Conservation (phyloP, 2,888 invertebrate genomes). For the Caenorhabditis doughertyi region DNA sequence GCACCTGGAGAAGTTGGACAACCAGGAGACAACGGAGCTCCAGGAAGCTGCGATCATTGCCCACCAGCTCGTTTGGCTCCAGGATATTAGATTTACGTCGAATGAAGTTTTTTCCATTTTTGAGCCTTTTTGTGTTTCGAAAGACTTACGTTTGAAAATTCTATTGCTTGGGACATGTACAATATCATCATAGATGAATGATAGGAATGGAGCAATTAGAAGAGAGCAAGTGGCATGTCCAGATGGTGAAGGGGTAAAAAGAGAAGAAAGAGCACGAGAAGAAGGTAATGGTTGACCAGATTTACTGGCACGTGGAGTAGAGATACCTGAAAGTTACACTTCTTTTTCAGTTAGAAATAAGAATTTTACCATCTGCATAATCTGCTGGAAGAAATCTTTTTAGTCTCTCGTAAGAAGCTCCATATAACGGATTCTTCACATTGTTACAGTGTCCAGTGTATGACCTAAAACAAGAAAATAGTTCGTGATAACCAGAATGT, state of each 20-base stretch:
- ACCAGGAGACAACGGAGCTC: constrained; percentile 77
- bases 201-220: constrained; percentile 86
- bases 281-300: constrained; percentile 71
- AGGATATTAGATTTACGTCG: constrained; percentile 72
- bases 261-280: constrained; percentile 63
- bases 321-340: constrained; percentile 48
- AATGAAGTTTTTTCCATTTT: constrained; percentile 53
- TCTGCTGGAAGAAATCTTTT: constrained; percentile 77
- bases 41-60: constrained; percentile 82
- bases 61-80: constrained; percentile 81
- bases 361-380: constrained; percentile 79
- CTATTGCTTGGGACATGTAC: constrained; percentile 85
- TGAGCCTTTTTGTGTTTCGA: constrained; percentile 19
- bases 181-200: constrained; percentile 82
- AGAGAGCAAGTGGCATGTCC: constrained; percentile 87
- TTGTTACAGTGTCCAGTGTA: constrained; percentile 83
- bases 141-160: constrained; percentile 86
- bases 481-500: background rate
- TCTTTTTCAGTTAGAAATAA: background rate
- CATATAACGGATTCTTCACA: constrained; percentile 79
- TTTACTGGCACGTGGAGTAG: constrained; percentile 27
- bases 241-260: constrained; percentile 69
- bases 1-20: constrained; percentile 73
- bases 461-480: constrained; percentile 64
- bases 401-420: constrained; percentile 80